Base-by-base conservation (phyloP, 2,797 vertebrate genomes). In the Gallinago solitaria region DNA sequence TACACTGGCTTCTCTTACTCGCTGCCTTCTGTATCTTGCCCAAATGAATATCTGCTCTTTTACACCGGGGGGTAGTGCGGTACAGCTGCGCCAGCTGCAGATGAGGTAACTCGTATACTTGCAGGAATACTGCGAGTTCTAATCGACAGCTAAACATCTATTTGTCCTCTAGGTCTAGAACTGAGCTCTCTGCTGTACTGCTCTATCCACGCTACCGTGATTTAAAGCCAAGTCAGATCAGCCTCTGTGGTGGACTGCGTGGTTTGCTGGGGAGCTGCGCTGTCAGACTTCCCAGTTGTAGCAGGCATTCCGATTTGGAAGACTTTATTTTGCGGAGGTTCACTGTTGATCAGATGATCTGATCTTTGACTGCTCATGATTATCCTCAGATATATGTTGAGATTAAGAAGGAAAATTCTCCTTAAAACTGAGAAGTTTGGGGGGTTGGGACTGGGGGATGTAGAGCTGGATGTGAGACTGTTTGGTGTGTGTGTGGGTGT, bases 171-270 rank as follows among this genome's bases (percentile, higher is more conserved):
- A 7, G 28, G 32, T 65, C 24, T 45, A 56, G 43, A 37, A 16
- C 18, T 28, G 48, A 51, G 30, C 77, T 67, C 64, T 30, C 33
- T 30, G 43, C 54, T 79, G 6, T 28, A 0, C n/a, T 65, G 3
- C 37, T 84, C 5, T 53, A 1, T 21, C 80, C 43, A 3, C 0
- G 0, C 35, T 54, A 2, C 39, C 27, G 21, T 10, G 10, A 39
- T 23, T 9, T 5, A 25, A 63, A 81, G 28, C 24, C 12, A 18
- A 32, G 30, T 30, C 47, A 12, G 14, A 9, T 30, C 23, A 67
- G 39, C 23, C 24, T 59, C 32, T 3, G 0, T 17, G 51, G 8
- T 45, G 63, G 17, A 9, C 33, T 35, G 33, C 5, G 0, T 10
- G 16, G 13, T 56, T 16, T 78, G 61, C n/a, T 51, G 13, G 16